Base-by-base conservation (phyloP, 1,140 invertebrate species). In the Drosophila ogumai region DNA sequence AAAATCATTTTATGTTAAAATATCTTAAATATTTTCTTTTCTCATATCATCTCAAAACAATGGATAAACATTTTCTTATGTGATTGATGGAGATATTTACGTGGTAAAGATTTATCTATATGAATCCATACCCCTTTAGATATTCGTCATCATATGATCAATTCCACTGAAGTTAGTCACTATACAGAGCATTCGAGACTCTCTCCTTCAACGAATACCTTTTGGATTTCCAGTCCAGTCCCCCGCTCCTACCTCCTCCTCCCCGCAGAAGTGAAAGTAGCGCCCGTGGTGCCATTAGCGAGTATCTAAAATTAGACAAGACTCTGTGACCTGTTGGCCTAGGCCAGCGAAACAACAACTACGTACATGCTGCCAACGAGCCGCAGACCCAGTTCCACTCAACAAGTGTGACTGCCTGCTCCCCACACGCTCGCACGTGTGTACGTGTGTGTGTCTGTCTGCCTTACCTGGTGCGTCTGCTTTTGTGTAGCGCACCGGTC, bases 401-500 rank as follows among this genome's bases (percentile, higher is more conserved):
- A 59, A 41, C 54, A 64, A 43, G 36, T 59, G 55, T 40, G 52
- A 43, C 25, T 31, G 52, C 50, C n/a, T 57, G 32, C 32, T 32
- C 28, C 31, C 36, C 12, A 38, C 34, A 28, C 15, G 2, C 28
- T 17, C 34, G 6, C 34, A 52, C 28, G n/a, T 50, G 28, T 25
- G 8, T 5, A 25, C 25, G 6, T 12, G 6, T 44, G 6, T 12
- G 6, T 44, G 6, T 22, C 13, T 28, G 7, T 0, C 25, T 31
- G 22, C 12, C 49, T 54, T 55, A 55, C 34, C 19, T 55, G 8
- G 13, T 8, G 8, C 50, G 0, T 54, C 13, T 15, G 50, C 17
- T 8, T 9, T 54, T 7, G 17, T 1, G 13, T 8, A 8, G 12
- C 6, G 0, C 47, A 40, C 7, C 38, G 94, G 94, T 94, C 94